Evolutionary conservation across 2,888 invertebrate genomes (phyloP).

Genomic region (Synanthedon myopaeformis): DNA sequence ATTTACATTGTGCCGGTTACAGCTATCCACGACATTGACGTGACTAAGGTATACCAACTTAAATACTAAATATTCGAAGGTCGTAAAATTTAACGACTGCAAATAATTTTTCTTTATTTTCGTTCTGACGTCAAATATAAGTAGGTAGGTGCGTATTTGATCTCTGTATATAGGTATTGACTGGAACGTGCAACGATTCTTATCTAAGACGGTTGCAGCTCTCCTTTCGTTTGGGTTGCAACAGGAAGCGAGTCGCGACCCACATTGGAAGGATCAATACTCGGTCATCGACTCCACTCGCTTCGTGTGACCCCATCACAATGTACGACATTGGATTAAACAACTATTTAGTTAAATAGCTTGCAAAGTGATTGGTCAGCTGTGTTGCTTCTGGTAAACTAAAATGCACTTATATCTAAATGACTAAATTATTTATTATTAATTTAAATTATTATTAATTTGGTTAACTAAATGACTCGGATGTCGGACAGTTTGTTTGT

Average conservation of each 20-base stretch:
- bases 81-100: conserved; percentile 10
- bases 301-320: conserved; percentile 27
- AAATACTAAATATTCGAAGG: conserved; percentile 29
- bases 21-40: conserved; percentile 38
- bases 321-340: conserved; percentile 12
- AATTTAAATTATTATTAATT: too few species aligned
- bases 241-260: conserved; percentile 63
- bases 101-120: too few species aligned
- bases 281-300: conserved; percentile 64
- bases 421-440: too few species aligned
- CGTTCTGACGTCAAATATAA: too few species aligned
- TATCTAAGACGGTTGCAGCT: conserved; percentile 31
- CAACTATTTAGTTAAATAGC: too few species aligned
- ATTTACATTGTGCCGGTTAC: conserved; percentile 46
- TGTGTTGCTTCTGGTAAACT: too few species aligned
- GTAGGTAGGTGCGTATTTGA: too few species aligned
- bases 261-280: conserved; percentile 64
- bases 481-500: too few species aligned
- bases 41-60: conserved; percentile 42
- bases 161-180: too few species aligned
- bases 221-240: conserved; percentile 45
- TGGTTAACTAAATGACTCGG: too few species aligned
- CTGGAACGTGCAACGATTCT: background rate
- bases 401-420: too few species aligned
- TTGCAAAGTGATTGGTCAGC: too few species aligned